Percentiles rank a stretch among this genome's conserved stretches.
These are phyloP conservation scores for Hippocampus abdominalis DNA, from an alignment of 2,113 vertebrate species.

Conservation along the genomic window DNA sequence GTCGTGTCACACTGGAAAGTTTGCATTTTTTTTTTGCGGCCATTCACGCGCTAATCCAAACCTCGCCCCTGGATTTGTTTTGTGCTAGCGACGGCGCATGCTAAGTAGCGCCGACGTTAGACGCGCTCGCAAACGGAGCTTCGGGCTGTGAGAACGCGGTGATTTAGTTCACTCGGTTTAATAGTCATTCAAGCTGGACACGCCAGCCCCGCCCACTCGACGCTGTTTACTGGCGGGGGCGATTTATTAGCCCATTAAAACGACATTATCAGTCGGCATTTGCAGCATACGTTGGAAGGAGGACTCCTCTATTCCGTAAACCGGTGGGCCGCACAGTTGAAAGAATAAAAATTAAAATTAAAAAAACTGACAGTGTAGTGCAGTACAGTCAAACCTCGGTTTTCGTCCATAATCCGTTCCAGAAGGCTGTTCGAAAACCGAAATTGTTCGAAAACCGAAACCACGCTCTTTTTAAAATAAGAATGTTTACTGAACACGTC, in stretches of 20 bases:
- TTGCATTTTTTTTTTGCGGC: slow-evolving; percentile 13
- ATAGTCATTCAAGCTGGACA: neutral
- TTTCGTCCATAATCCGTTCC: no score
- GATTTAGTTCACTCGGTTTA: neutral
- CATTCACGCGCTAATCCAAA: slow-evolving; percentile 10
- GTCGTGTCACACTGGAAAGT: slow-evolving; percentile 27
- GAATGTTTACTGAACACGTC: no score
- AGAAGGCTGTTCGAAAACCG: no score
- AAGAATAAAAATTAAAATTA: no score
- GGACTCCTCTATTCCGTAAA: neutral
- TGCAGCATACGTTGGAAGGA: neutral
- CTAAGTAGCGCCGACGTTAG: neutral
- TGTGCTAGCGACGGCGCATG: neutral
- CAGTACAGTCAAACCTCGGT: no score
- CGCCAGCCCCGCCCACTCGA: neutral
- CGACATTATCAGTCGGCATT: neutral
- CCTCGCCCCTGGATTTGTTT: neutral
- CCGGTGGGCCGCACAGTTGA: no score
- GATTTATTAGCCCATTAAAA: slow-evolving; percentile 13
- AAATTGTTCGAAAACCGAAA: no score
- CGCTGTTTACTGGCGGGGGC: neutral
- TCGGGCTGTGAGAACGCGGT: neutral
- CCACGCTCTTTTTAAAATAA: no score
- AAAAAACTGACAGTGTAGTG: no score
- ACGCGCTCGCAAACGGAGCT: neutral